Conservation (phyloP, 2,888 invertebrate genomes). For the Cryptus armator region DNA sequence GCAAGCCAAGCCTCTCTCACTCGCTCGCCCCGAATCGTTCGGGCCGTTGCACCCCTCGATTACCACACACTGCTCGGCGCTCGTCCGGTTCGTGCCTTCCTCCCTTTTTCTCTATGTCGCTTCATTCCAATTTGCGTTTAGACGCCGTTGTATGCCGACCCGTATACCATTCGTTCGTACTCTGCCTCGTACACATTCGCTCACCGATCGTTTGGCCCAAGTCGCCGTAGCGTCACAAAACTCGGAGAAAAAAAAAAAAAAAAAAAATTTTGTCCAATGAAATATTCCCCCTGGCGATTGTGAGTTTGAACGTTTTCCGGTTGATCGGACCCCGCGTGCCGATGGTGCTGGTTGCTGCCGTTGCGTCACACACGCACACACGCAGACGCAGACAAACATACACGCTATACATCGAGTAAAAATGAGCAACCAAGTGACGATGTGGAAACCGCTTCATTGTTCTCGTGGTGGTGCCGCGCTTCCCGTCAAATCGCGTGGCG, state of each 20-base stretch:
- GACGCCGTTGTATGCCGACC: constrained; percentile 47
- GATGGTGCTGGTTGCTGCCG: constrained; percentile 76
- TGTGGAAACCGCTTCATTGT: constrained; percentile 58
- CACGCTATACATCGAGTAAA: constrained; percentile 19
- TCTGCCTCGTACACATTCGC: constrained; percentile 17
- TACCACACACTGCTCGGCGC: constrained; percentile 23
- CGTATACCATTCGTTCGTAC: constrained; percentile 22
- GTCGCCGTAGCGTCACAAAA: constrained; percentile 57
- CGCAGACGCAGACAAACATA: background rate
- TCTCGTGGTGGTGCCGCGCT: constrained; percentile 25
- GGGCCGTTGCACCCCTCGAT: constrained; percentile 10
- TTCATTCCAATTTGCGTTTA: constrained; percentile 48
- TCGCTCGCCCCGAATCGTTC: constrained; percentile 2
- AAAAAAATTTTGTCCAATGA: constrained; percentile 76
- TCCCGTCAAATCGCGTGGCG: constrained; percentile 55
- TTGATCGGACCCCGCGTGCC: constrained; percentile 80
- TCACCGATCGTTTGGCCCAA: constrained; percentile 33
- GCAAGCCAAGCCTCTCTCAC: background rate
- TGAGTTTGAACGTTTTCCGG: constrained; percentile 82
- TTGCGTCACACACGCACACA: constrained; percentile 39
- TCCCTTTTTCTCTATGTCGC: constrained; percentile 32
- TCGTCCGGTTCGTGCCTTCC: constrained; percentile 25
- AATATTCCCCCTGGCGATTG: constrained; percentile 80
- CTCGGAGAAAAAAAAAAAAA: constrained; percentile 71
- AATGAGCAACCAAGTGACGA: constrained; percentile 55